Evolutionary conservation across 1,140 invertebrate genomes (phyloP), one percentile per base, ranked within the genome.

Genomic region (Copidosoma floridanum): DNA sequence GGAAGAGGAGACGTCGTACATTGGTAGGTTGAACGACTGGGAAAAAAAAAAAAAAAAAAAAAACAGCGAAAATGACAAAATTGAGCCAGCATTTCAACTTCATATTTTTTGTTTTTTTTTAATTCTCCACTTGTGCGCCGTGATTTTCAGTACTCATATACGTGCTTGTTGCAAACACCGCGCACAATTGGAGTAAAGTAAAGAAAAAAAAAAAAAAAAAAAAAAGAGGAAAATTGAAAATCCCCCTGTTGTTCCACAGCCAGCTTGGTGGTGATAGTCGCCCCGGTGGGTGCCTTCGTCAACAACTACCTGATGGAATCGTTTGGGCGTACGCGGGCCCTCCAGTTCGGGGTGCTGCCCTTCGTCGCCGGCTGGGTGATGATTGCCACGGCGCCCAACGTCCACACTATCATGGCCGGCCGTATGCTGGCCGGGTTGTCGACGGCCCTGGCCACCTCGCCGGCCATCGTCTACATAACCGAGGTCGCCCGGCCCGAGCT

Each of bases 371-470:
- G 88, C 2, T 90, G 86, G 84, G 67, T 84, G 0, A 60, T 85
- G 2, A 86, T 89, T 24, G 85, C 84, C 0, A 68, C 73, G 26
- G 75, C 83, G 1, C 63, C 61, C 2, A 78, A 80, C 65, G 62
- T 84, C 18, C 61, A 71, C 0, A 80, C 81, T 66, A 72, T 89
- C 5, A 74, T 86, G n/a, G 44, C 82, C 2, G 88, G 88, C 3
- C 74, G 89, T 51, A 69, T 88, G n/a, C 65, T 90, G 8, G 83
- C 84, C 16, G 89, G 89, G 1, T 53, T 85, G n/a, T 78, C 82
- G 1, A 76, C 73, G 71, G 84, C 83, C 3, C 70, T 84, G 61
- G 82, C 80, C 5, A 82, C 81, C 1, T 84, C 82, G 54, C 84
- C 85, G n/a, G 83, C 83, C 0, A 82, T 84, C 37, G 85, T 86